Evolutionary conservation across 2,797 vertebrate genomes (phyloP), one percentile per base, ranked within the genome.

Genomic region (Siniperca undulata): DNA sequence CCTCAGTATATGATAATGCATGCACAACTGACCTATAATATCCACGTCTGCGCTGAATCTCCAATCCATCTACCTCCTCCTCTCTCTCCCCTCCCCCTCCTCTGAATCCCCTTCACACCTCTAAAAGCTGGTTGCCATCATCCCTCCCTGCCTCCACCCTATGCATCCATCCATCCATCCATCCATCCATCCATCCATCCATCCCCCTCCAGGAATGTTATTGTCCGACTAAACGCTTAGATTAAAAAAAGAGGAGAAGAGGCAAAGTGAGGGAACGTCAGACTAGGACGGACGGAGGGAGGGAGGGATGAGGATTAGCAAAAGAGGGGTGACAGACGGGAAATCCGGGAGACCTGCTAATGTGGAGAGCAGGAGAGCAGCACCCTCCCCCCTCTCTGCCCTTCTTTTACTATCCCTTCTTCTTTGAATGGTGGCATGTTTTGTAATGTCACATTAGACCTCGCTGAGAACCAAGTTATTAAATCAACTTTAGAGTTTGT

Each of bases 271-370:
- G 85, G 83, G 86, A 88, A 88, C 60, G 69, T 64, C 64, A 76
- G 86, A 86, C 56, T 72, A 60, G 58, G 78, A 65, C 0, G 72
- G 62, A 74, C 30, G 78, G 67, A 58, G 36, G 59, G 38, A 50
- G 74, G 78, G 70, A 61, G 77, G 83, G 73, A 59, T 72, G 78
- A 83, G 92, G 94, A 93, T 94, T 93, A 93, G 66, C 44, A 70
- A 86, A 90, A 91, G 82, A 88, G 86, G 88, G 89, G 87, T 87
- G 88, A 91, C 93, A 95, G 94, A 94, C 77, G 86, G 91, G 85
- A 77, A 87, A 84, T 79, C 87, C 71, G 50, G 80, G 71, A 81
- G 83, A 91, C 86, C 86, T 84, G 82, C 85, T 81, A 76, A 78
- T 58, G 40, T 89, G 61, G 61, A 67, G 78, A 69, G 68, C 71